Evolutionary conservation across 2,797 vertebrate genomes (phyloP), one percentile per base, ranked within the genome.

Genomic region (Anolis apletophallus): DNA sequence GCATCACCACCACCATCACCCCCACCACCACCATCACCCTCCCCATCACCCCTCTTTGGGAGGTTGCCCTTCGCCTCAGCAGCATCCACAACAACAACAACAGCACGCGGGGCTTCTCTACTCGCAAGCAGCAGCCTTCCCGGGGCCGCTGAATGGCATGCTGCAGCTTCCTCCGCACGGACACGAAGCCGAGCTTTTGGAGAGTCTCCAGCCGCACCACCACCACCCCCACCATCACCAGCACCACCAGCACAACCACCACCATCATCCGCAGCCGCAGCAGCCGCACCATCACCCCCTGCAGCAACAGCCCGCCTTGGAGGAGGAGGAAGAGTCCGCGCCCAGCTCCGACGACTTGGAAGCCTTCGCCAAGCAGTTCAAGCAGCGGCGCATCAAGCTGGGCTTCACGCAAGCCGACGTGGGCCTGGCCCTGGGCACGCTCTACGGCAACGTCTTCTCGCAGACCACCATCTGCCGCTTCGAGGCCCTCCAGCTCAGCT

Each of bases 291-390:
- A 40, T 5, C 40, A 40, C 40, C 40, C 40, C 40, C 40, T 40
- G 40, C 40, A 40, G 40, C 40, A 40, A 29, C 87, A 90, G 64
- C 94, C 97, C 5, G 97, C 98, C 96, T 97, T 98, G 80, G 98
- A 98, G 91, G 98, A 99, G 96, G 98, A 98, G 95, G 46, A 46
- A 46, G 46, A 46, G 46, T 46, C 46, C 5, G 98, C 98, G 90
- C 98, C 98, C 94, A 98, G 97, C 95, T 99, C 98, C 88, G 98
- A 98, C 95, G 98, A 99, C 97, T 96, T 99, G 96, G 98, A 99
- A 97, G 98, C 98, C 96, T 99, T 99, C 95, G 98, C 98, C 96
- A 99, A 99, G 95, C 98, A 99, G 96, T 99, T 99, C 96, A 99
- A 99, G 92, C 98, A 99, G 96, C 96, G 98, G 94, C 97, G 98